Conservation (phyloP, 2,888 invertebrate genomes). For the Epistrophella euchroma region DNA sequence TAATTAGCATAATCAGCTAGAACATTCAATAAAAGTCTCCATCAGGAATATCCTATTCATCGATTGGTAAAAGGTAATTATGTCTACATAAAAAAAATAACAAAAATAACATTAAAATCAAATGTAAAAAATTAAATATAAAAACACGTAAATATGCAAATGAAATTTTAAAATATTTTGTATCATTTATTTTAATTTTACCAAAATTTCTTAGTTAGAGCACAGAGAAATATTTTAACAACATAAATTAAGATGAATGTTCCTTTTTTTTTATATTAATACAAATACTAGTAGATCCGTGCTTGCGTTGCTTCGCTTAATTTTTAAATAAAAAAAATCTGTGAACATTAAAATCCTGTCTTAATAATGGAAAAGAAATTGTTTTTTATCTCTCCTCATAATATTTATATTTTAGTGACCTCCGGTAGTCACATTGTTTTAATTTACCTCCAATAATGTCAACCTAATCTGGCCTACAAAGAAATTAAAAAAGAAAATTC, state of each 20-base stretch:
- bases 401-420: no score
- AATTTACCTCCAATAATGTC: no score
- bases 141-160: conserved; percentile 2
- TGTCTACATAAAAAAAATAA: neutral
- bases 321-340: no score
- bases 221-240: neutral
- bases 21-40: conserved; percentile 32
- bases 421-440: no score
- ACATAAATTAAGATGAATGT: neutral
- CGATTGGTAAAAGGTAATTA: conserved; percentile 56
- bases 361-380: no score
- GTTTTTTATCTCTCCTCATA: no score
- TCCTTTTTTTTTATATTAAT: no score
- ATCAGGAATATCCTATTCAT: conserved; percentile 38
- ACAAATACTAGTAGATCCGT: no score
- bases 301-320: no score
- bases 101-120: neutral
- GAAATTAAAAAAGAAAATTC: no score
- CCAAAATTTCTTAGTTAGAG: neutral
- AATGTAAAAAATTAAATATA: conserved; percentile 15
- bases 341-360: no score
- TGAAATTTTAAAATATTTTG: neutral
- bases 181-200: neutral
- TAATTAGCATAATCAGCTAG: conserved; percentile 60
- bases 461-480: no score